Base-by-base conservation (phyloP, 2,888 invertebrate species). In the Gibbula magus region DNA sequence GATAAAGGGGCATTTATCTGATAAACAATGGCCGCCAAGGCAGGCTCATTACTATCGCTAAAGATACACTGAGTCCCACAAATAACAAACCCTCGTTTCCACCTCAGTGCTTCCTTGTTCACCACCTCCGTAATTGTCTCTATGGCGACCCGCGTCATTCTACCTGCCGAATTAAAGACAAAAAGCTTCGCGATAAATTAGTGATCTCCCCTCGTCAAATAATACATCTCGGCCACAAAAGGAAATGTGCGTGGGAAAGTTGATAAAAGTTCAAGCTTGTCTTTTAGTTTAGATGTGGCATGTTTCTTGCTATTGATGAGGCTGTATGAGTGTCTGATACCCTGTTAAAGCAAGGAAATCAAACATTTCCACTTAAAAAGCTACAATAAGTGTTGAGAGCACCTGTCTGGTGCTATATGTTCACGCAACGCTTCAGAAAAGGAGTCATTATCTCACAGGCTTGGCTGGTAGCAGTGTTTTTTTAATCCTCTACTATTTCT, bases 11-110 rank as follows among this genome's bases (percentile, higher is more conserved):
- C 67, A 70, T 16, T 70, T 70, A 70, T 70, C 70, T 32, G 51
- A 53, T 53, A 78, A 78, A 78, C 78, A 78, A 78, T 67, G 78
- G 61, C 51, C 52, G 78, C 51, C 78, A 39, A 67, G 78, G 66
- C 67, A 51, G 70, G n/a, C 78, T 78, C 78, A 78, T 78, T 78
- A 78, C 78, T 22, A 35, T n/a, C 39, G 70, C 32, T 70, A 70
- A 70, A 39, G 70, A 70, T 70, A 70, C 70, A 70, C 70, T 39
- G 20, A 35, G 39, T 20, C 70, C 70, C 39, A 39, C 70, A 29
- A 70, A 70, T 70, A 39, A 70, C 70, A 70, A 70, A 76, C 39
- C 61, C 22, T 20, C 4, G 77, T 77, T 39, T 66, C 66, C 35
- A n/a, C 53, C 78, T 53, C n/a, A 70, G n/a, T 39, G 39, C 35